Conservation (phyloP, 1,140 invertebrate species). For the Globodera ellingtonae region DNA sequence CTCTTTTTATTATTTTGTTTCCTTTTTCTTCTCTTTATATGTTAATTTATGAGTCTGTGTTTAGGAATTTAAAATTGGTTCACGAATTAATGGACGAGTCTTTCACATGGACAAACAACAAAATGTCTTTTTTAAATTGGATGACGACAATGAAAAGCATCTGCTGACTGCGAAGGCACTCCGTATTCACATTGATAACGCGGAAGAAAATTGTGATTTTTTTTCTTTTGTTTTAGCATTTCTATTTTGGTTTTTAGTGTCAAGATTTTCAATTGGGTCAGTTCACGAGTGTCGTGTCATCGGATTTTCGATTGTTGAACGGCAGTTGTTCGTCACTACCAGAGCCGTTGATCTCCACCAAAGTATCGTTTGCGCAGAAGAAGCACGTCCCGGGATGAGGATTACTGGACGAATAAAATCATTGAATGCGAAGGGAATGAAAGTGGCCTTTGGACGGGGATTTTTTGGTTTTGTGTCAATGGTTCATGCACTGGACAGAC, state of each 20-base stretch:
- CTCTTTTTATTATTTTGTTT: conserved; percentile 10
- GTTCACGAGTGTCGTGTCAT: conserved; percentile 52
- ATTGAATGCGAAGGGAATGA: conserved; percentile 43
- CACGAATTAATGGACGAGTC: conserved; percentile 49
- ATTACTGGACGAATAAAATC: conserved; percentile 41
- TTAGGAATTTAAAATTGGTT: conserved; percentile 52
- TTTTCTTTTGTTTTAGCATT: neutral
- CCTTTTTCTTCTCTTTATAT: neutral
- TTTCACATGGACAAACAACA: conserved; percentile 43
- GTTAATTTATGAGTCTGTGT: neutral
- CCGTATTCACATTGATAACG: conserved; percentile 43
- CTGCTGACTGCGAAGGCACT: conserved; percentile 52
- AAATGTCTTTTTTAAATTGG: conserved; percentile 51
- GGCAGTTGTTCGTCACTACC: conserved; percentile 52
- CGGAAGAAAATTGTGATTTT: conserved; percentile 38
- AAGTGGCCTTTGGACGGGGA: conserved; percentile 37
- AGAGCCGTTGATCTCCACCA: conserved; percentile 49
- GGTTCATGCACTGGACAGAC: conserved; percentile 45
- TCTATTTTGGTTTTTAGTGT: conserved; percentile 38
- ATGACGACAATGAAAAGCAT: conserved; percentile 43
- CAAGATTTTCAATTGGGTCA: conserved; percentile 49
- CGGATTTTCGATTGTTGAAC: conserved; percentile 49
- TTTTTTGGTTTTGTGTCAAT: conserved; percentile 50
- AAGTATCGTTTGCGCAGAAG: conserved; percentile 43
- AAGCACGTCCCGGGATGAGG: conserved; percentile 43